A percentile compares a stretch with the other conserved stretches of the same genome.
These are phyloP conservation scores for Coilia nasus DNA, from an alignment of 2,797 vertebrate genomes.

Conservation along the genomic window DNA sequence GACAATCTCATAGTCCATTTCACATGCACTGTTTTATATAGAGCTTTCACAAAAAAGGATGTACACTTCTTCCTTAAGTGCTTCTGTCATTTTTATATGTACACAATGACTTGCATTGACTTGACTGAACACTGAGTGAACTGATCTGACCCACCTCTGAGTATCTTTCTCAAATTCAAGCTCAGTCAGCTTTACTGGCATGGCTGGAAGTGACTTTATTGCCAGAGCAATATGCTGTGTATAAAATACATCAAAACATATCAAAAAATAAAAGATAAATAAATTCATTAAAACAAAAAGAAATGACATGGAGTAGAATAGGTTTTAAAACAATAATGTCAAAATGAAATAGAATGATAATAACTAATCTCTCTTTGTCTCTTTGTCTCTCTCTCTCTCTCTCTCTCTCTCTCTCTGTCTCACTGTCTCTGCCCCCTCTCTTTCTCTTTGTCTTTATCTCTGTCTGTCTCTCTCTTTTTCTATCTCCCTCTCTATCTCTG, in stretches of 20 bases:
- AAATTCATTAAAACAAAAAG: no score
- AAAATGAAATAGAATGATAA: no score
- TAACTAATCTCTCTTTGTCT: background rate
- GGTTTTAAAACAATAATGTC: no score
- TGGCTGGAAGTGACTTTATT: background rate
- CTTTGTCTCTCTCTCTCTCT: constrained; percentile 11
- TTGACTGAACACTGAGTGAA: background rate
- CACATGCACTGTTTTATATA: background rate
- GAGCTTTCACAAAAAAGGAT: background rate
- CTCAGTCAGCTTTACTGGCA: no score
- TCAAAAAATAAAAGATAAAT: no score
- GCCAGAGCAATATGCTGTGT: background rate
- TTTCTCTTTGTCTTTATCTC: constrained; percentile 8
- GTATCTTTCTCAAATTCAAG: background rate
- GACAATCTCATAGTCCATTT: no score
- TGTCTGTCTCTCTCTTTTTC: constrained; percentile 72
- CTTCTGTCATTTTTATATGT: background rate
- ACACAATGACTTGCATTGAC: background rate
- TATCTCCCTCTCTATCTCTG: constrained; percentile 67
- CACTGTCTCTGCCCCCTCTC: background rate
- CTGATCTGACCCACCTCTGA: background rate
- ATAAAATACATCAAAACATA: background rate
- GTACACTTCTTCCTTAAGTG: background rate
- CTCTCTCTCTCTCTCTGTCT: background rate
- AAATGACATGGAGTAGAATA: no score